Conservation (phyloP, 2,797 vertebrate species). For the Microchirus variegatus region DNA sequence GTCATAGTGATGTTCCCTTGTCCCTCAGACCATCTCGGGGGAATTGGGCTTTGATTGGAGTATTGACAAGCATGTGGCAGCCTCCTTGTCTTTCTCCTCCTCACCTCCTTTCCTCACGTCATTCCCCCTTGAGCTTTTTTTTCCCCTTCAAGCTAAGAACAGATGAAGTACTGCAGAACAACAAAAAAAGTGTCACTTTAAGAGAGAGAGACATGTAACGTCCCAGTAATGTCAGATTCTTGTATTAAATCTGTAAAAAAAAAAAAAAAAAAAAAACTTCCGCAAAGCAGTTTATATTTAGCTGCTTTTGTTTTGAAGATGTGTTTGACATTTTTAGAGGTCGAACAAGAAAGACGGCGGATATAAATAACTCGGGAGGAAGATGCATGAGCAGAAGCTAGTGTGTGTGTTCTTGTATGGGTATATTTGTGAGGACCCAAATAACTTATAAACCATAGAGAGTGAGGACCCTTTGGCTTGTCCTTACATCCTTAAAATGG, state of each 20-base stretch:
- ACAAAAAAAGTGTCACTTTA: constrained; percentile 11
- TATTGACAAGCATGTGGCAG: constrained; percentile 75
- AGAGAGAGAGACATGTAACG: constrained; percentile 18
- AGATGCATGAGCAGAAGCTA: constrained; percentile 10
- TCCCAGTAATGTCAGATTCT: constrained; percentile 28
- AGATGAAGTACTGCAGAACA: constrained; percentile 7
- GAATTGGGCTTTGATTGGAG: constrained; percentile 61
- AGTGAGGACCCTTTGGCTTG: too few relatives aligned
- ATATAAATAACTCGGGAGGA: constrained; percentile 53
- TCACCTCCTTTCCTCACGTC: constrained; percentile 6
- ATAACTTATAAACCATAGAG: too few relatives aligned
- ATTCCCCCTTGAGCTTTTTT: constrained; percentile 38
- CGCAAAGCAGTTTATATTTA: constrained; percentile 61
- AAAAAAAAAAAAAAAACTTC: too few relatives aligned
- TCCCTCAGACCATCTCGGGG: constrained; percentile 53
- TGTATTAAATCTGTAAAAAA: too few relatives aligned
- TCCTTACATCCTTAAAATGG: too few relatives aligned
- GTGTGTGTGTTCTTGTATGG: neutral
- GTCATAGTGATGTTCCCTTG: constrained; percentile 70
- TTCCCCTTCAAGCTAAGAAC: constrained; percentile 7
- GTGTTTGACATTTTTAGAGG: constrained; percentile 50
- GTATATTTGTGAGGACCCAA: too few relatives aligned
- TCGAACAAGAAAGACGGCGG: constrained; percentile 33
- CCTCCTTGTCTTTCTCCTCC: constrained; percentile 38
- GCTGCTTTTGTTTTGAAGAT: constrained; percentile 42